phyloP scores from a whole-genome alignment of 1,140 invertebrate species.

The Caerostris extrusa region DNA sequence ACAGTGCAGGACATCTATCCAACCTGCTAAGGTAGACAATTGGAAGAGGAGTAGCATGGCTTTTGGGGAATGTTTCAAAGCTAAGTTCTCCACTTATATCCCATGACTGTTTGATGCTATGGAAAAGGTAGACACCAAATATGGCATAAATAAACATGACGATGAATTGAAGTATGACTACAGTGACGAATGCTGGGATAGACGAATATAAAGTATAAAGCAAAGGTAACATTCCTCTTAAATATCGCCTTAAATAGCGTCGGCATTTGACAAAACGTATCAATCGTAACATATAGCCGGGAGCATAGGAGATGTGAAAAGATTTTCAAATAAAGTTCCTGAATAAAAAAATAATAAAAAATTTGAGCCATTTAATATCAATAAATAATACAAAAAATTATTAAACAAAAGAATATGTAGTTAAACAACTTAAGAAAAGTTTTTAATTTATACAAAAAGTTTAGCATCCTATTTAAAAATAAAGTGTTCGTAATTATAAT shows the following conservation, averaged over 20 bases:
- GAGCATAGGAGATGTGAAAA: constrained; percentile 98
- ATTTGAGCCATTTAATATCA: no score
- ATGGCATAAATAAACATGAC: constrained; percentile 99
- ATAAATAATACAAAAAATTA: no score
- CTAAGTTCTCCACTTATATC: constrained; percentile 98
- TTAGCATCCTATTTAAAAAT: no score
- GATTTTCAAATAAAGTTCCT: constrained; percentile 90
- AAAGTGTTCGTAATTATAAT: no score
- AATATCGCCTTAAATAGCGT: constrained; percentile 96
- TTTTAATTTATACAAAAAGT: no score
- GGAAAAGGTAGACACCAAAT: constrained; percentile 99
- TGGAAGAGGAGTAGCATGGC: constrained; percentile 99
- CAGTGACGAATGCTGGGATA: constrained; percentile 98
- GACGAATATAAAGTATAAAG: constrained; percentile 98
- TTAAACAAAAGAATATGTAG: no score
- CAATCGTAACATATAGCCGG: constrained; percentile 96
- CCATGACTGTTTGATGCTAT: constrained; percentile 94
- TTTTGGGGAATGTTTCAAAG: constrained; percentile 97
- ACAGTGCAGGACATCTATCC: constrained; percentile 96
- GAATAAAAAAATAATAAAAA: not conserved
- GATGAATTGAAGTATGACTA: constrained; percentile 97
- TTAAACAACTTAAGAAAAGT: no score
- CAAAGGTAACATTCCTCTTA: constrained; percentile 97
- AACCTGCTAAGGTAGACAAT: constrained; percentile 98
- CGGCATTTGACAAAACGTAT: constrained; percentile 98